Evolutionary conservation across 2,888 invertebrate species (phyloP), one percentile per base, ranked within the genome.

Genomic region (Zaprionus bogoriensis): DNA sequence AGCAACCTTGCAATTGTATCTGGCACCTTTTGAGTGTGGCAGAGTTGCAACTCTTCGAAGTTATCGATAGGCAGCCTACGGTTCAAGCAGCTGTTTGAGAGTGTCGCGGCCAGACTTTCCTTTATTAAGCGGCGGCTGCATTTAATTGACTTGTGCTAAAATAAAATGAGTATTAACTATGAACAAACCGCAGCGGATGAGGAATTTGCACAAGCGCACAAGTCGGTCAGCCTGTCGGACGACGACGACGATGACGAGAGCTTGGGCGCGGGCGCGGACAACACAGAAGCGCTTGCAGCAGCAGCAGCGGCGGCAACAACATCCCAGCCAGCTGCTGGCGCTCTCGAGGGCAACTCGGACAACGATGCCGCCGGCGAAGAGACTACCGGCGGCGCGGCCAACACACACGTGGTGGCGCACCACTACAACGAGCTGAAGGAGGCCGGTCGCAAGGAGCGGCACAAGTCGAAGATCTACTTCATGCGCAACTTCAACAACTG

Each of bases 401-500:
- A 90, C 46, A 87, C 89, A 36, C 86, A 83, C 67, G 83, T 91
- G 1, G 98, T 99, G 0, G 98, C 98, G 1, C 93, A 95, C 3
- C 99, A 99, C 91, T 99, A 99, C 90, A 99, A 99, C 91, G 93
- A 94, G 51, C 91, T 98, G 7, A 94, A 96, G 90, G 96, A 98
- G 77, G 94, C 94, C 81, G 97, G 97, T 0, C 90, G 97, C 32
- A 93, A 92, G 45, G 95, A 95, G 77, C 93, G 99, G 45, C 94
- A 94, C 73, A 95, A 96, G 85, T 98, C 98, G 22, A 94, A 97
- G 22, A 99, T 99, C 79, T 95, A 97, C 84, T 95, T 96, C 89
- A 93, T 99, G 92, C 93, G 99, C 74, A 99, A 99, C 91, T 98
- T 99, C 89, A 99, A 99, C 91, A 99, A 99, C 91, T 99, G 99